These are phyloP conservation scores for Marasmarcha lunaedactyla DNA, from an alignment of 2,888 invertebrate species.

Conservation along the genomic window DNA sequence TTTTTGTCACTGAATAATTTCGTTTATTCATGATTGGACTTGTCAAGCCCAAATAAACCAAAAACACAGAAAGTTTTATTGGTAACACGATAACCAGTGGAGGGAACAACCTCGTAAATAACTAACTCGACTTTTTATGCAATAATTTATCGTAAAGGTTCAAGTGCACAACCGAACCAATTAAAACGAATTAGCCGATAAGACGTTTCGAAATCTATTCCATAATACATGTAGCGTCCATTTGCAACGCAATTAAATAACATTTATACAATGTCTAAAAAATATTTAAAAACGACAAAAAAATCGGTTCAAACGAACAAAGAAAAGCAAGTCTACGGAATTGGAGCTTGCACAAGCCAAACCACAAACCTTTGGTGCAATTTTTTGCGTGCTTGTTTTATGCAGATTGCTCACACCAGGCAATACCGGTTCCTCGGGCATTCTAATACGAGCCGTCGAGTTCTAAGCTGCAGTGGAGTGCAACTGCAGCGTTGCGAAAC, in stretches of 20 bases:
- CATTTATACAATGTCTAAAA: no score
- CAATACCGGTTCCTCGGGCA: conserved; percentile 5
- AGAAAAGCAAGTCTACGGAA: no score
- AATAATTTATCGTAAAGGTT: no score
- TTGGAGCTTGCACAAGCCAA: no score
- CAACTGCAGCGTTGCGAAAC: conserved; percentile 46
- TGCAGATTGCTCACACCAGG: not conserved
- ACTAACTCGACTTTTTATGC: no score
- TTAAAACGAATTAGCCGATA: no score
- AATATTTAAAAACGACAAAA: no score
- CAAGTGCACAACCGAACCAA: no score
- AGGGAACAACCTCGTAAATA: not conserved
- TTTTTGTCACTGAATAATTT: not conserved
- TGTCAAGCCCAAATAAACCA: conserved; percentile 31
- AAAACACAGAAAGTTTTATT: conserved; percentile 29
- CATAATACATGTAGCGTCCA: no score
- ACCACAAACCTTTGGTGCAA: not conserved
- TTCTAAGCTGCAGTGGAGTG: conserved; percentile 37
- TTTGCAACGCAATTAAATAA: no score
- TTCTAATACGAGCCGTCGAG: not conserved
- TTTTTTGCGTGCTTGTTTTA: not conserved
- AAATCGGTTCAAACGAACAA: no score
- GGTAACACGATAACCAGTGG: conserved; percentile 18
- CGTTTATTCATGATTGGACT: conserved; percentile 29
- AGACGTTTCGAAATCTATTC: no score